phyloP scores from a whole-genome alignment of 2,113 vertebrate species.

The Anolis sagrei region DNA sequence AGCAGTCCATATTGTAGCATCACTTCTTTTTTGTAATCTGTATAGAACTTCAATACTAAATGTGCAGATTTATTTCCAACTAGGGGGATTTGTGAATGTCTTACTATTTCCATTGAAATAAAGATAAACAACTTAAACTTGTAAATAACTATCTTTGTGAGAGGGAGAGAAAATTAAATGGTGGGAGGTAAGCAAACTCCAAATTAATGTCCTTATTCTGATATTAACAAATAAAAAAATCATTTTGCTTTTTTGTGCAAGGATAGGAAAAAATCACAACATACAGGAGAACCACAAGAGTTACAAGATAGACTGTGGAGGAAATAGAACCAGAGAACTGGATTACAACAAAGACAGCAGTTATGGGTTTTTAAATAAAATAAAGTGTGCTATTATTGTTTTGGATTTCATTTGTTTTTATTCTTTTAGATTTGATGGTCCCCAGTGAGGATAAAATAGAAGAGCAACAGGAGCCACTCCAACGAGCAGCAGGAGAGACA shows the following conservation, averaged over 20 bases:
- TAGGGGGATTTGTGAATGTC: neutral
- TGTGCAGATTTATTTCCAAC: neutral
- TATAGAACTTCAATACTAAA: neutral
- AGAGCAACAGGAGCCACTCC: slow-evolving; percentile 58
- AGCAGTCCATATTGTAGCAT: neutral
- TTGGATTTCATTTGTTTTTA: neutral
- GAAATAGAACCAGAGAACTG: neutral
- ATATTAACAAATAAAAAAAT: neutral
- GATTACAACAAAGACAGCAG: neutral
- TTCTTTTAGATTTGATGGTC: neutral
- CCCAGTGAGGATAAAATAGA: slow-evolving; percentile 35
- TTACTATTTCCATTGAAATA: neutral
- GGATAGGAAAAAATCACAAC: neutral
- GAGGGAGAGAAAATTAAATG: neutral
- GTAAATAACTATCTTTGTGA: too few species aligned
- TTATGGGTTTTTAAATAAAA: neutral
- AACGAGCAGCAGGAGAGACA: slow-evolving; percentile 53
- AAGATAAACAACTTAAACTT: neutral
- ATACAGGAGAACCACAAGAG: neutral
- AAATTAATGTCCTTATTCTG: neutral
- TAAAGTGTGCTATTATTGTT: neutral
- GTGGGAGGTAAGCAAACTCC: neutral
- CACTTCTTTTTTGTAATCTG: neutral
- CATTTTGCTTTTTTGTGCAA: neutral
- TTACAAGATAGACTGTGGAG: neutral